These are phyloP conservation scores for Caracal caracal DNA, from an alignment of 2,113 vertebrate genomes.

Conservation along the genomic window DNA sequence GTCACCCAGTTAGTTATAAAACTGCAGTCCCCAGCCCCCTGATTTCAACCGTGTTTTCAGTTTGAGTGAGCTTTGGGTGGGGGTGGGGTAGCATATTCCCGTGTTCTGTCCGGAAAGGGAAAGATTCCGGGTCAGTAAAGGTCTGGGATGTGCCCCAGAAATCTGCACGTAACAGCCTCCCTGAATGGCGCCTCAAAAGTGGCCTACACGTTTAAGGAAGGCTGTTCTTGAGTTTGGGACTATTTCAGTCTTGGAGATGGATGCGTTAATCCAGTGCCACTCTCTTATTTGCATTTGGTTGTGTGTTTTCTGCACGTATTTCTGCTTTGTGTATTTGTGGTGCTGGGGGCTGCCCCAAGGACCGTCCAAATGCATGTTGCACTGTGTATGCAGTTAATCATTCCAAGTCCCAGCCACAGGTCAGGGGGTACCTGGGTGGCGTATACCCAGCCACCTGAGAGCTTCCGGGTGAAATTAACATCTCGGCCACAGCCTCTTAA, in stretches of 20 bases:
- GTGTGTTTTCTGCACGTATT: background rate
- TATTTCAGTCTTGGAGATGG: background rate
- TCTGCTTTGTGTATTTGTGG: background rate
- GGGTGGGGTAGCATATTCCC: background rate
- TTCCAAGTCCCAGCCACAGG: background rate
- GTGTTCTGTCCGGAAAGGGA: background rate
- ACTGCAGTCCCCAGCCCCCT: no score
- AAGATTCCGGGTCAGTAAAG: background rate
- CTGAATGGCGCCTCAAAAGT: background rate
- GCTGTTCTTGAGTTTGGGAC: background rate
- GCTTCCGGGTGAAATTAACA: background rate
- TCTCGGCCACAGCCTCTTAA: constrained; percentile 28
- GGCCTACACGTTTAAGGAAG: background rate
- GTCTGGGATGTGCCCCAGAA: background rate
- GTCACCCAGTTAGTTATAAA: background rate
- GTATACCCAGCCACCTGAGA: no score
- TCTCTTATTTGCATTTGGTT: background rate
- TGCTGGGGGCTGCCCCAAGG: background rate
- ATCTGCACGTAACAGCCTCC: background rate
- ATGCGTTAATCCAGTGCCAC: background rate
- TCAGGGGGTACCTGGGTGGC: no score
- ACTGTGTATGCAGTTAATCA: background rate
- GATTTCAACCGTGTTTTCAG: background rate
- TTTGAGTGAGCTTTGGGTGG: background rate
- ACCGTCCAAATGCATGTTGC: background rate